phyloP scores from a whole-genome alignment of 2,113 vertebrate species.

The Micronycteris hirsuta region DNA sequence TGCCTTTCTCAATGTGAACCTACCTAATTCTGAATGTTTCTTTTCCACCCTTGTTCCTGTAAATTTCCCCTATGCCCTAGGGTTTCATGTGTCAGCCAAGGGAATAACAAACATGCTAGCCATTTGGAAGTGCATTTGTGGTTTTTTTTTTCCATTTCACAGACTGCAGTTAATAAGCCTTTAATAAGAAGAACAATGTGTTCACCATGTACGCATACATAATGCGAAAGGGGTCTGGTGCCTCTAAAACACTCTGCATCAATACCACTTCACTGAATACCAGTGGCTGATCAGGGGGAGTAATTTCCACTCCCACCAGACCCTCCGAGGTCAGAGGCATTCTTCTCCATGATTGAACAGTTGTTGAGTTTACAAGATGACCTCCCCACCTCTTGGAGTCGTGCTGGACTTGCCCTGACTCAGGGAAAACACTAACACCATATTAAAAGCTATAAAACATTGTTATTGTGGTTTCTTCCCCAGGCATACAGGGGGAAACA shows the following conservation, averaged over 20 bases:
- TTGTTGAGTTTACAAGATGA: neutral
- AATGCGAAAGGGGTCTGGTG: neutral
- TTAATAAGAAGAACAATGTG: neutral
- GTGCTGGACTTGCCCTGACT: neutral
- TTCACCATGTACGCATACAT: neutral
- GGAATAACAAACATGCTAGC: neutral
- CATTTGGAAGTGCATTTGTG: neutral
- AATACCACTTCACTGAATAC: neutral
- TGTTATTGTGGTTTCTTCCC: neutral
- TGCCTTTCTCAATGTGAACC: neutral
- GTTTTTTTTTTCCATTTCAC: neutral
- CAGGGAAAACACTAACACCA: neutral
- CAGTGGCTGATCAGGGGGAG: neutral
- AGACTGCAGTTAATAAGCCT: conserved; percentile 12
- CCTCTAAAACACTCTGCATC: neutral
- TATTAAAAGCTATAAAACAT: neutral
- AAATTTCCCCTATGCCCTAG: neutral
- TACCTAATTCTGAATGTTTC: neutral
- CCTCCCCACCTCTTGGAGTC: neutral
- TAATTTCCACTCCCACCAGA: neutral
- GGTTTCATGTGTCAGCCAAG: neutral
- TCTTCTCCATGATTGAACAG: neutral
- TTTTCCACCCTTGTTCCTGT: neutral
- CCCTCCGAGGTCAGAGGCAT: neutral
- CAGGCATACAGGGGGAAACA: too few species aligned